phyloP scores from a whole-genome alignment of 2,888 invertebrate genomes.

The Agelastica alni region DNA sequence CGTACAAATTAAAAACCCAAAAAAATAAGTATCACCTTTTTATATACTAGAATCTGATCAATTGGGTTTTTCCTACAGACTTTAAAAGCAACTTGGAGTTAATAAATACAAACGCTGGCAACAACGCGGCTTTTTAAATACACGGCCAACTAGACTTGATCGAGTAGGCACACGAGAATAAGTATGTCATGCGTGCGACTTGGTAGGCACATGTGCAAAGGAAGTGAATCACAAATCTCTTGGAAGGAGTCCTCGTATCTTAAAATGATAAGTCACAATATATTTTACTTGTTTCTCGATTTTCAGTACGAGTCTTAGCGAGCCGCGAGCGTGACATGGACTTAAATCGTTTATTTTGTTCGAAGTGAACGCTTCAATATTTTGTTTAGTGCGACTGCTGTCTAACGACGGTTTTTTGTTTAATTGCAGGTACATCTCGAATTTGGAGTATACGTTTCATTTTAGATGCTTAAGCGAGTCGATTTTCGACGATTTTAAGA shows the following conservation, averaged over 20 bases:
- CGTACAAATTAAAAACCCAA: too few species aligned
- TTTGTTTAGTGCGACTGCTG: constrained; percentile 13
- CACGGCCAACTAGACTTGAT: too few species aligned
- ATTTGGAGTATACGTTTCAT: too few species aligned
- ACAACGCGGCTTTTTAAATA: too few species aligned
- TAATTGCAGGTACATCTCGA: constrained; percentile 28
- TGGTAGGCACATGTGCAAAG: constrained; percentile 25
- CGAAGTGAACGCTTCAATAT: background rate
- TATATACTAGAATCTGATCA: too few species aligned
- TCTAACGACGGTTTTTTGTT: constrained; percentile 20
- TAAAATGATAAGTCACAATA: constrained; percentile 21
- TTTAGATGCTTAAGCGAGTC: too few species aligned
- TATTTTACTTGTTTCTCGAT: constrained; percentile 18
- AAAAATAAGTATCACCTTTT: too few species aligned
- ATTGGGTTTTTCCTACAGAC: too few species aligned
- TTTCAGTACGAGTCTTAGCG: constrained; percentile 5
- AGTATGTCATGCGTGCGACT: constrained; percentile 28
- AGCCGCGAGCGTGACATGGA: background rate
- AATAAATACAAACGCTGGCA: too few species aligned
- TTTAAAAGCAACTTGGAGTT: too few species aligned
- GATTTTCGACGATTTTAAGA: too few species aligned
- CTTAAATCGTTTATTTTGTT: background rate
- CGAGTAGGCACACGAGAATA: constrained; percentile 7
- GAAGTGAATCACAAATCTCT: constrained; percentile 29
- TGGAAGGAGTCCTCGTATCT: constrained; percentile 11